Base-by-base conservation (phyloP, 2,797 vertebrate genomes). In the Arctocebus calabarensis region DNA sequence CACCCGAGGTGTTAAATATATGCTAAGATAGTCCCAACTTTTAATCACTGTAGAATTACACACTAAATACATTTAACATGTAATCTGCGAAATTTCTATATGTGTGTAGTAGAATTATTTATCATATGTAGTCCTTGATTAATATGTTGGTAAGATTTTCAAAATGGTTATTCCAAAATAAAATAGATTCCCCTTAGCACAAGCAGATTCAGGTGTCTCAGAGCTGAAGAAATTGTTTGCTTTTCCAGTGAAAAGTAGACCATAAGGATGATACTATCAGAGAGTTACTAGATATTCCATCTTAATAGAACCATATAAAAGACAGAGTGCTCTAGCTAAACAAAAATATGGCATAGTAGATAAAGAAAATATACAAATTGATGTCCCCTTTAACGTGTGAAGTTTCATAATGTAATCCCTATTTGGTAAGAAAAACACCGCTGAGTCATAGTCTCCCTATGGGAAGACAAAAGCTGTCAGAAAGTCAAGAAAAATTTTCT, bases 1-100 rank as follows among this genome's bases (percentile, higher is more conserved):
- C 91, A 70, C 29, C 29, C 90, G 74, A 91, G 62, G 27, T 85
- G 29, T 7, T 85, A 91, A 84, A 90, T 4, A 88, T 29, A 57
- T 70, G 19, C 59, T 84, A 12, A 75, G 45, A 77, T 77, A 96
- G 57, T 89, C 11, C 74, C 20, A 93, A 12, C 14, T 88, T 52
- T 43, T 84, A 85, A 57, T 61, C 25, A 93, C 75, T 2, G 73
- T 45, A 81, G 7, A 91, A 88, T 88, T 66, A 77, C 66, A 52
- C 70, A 29, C 17, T 62, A 52, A 52, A 62, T 40, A 82, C 10
- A 55, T 14, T 48, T 68, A 78, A 61, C 84, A 3, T 4, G 25
- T 48, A 78, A 82, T 2, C n/a, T 40, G 75, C 37, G 7, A 34
- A 22, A 61, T 62, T 84, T 73, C 2, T 71, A 2, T 22, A 68